Base-by-base conservation (phyloP, 2,888 invertebrate genomes). In the Luffia ferchaultella region DNA sequence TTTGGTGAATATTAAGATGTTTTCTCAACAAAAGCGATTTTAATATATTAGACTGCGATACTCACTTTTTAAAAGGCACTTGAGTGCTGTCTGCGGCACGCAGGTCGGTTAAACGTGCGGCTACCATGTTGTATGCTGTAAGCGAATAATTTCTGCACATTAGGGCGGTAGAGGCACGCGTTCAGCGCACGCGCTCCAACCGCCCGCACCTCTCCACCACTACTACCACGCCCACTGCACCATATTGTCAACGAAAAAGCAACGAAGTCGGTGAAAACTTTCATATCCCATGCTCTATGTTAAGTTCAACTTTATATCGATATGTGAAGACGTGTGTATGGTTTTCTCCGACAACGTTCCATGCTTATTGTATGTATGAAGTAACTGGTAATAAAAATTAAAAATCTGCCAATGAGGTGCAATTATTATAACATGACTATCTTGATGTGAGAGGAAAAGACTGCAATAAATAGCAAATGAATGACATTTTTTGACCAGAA, bases 21-120 rank as follows among this genome's bases (percentile, higher is more conserved):
- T n/a, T n/a, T n/a, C n/a, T n/a, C n/a, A n/a, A n/a, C n/a, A n/a
- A 30, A 30, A 30, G 3, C 30, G 30, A 30, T 3, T 12, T 30
- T 30, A n/a, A n/a, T n/a, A 40, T 40, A 42, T 16, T 16, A 16
- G n/a, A 47, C 2, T 15, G 45, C 16, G 30, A 46, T 58, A 91
- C 95, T 95, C 86, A 96, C 96, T 95, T 96, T 90, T 96, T 96
- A 90, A 95, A 93, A 93, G 95, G 95, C 93, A 96, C 93, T 91
- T 94, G 93, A 90, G 95, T 95, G 91, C 93, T 93, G 88, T 91
- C 89, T 79, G 95, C 95, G 83, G 95, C 95, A 85, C 96, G 91
- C 69, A 94, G 90, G 85, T 96, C 96, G 65, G 95, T 95, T 77
- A 96, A 92, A 78, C 96, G 91, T 89, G 96, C 96, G 85, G 96